These are phyloP conservation scores for Otus sunia DNA, from an alignment of 2,113 vertebrate species.

Conservation along the genomic window DNA sequence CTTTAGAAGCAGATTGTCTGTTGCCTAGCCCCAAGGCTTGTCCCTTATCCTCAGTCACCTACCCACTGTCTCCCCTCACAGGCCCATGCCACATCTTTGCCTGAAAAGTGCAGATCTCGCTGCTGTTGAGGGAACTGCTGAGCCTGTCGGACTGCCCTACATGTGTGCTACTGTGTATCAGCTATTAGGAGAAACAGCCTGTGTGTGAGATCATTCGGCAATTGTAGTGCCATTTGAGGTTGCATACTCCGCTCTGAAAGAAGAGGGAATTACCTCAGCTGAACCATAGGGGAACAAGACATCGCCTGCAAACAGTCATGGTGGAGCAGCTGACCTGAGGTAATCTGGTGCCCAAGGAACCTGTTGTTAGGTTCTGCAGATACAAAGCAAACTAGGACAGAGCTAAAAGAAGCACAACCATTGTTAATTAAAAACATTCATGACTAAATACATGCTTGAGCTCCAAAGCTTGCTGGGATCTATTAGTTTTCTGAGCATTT, in stretches of 20 bases:
- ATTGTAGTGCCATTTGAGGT: background rate
- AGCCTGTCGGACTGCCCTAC: rapidly evolving
- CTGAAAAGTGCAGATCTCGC: background rate
- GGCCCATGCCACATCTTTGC: background rate
- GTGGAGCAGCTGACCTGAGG: background rate
- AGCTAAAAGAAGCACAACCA: background rate
- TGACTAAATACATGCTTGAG: background rate
- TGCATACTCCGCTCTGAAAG: background rate
- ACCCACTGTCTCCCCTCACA: background rate
- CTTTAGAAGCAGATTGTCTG: background rate
- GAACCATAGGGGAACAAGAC: background rate
- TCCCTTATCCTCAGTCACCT: background rate
- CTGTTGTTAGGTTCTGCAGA: background rate
- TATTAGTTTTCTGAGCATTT: background rate
- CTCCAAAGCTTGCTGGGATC: background rate
- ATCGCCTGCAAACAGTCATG: background rate
- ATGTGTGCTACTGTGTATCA: rapidly evolving
- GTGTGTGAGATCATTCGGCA: background rate
- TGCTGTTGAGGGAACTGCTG: background rate
- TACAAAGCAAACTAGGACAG: background rate
- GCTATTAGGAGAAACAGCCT: background rate
- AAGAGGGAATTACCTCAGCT: background rate
- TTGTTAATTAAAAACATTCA: background rate
- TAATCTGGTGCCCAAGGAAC: background rate
- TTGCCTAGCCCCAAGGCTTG: background rate